phyloP scores from a whole-genome alignment of 2,113 vertebrate species.

The Kryptolebias marmoratus region DNA sequence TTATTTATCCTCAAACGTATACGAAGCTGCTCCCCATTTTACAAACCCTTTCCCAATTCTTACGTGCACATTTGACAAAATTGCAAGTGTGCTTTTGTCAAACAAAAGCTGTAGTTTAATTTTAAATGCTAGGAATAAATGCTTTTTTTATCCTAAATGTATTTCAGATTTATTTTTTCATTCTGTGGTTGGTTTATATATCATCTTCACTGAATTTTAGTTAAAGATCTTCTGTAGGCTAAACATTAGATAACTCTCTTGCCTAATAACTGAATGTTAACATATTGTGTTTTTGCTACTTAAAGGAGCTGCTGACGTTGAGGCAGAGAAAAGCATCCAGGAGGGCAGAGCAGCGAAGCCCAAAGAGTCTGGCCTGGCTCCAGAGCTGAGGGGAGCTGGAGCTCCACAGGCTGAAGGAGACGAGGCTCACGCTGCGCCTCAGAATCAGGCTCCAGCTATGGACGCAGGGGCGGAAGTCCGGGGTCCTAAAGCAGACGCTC shows the following conservation, averaged over 20 bases:
- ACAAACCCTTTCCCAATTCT: no score
- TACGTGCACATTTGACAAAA: no score
- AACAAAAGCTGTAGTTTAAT: no score
- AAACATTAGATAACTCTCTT: not conserved
- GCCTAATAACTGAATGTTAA: not conserved
- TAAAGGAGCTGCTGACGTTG: slow-evolving; percentile 65
- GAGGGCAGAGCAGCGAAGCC: slow-evolving; percentile 64
- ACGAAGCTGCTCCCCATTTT: no score
- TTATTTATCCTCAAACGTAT: no score
- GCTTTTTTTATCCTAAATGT: no score
- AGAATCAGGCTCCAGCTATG: slow-evolving; percentile 42
- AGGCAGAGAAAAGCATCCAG: slow-evolving; percentile 59
- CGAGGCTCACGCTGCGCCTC: slow-evolving; percentile 19
- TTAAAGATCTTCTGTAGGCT: no score
- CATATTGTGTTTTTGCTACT: slow-evolving; percentile 3
- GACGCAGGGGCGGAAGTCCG: slow-evolving; percentile 11
- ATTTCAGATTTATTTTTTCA: no score
- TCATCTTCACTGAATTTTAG: no score
- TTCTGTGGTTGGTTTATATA: no score
- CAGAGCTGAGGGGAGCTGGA: slow-evolving; percentile 43
- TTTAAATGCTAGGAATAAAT: no score
- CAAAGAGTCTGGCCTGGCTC: slow-evolving; percentile 44
- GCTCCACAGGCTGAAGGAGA: slow-evolving; percentile 34
- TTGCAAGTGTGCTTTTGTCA: no score
- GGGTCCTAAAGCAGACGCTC: slow-evolving; percentile 24